Base-by-base conservation (phyloP, 2,113 vertebrate genomes). In the Anarhynchus alexandrinus region DNA sequence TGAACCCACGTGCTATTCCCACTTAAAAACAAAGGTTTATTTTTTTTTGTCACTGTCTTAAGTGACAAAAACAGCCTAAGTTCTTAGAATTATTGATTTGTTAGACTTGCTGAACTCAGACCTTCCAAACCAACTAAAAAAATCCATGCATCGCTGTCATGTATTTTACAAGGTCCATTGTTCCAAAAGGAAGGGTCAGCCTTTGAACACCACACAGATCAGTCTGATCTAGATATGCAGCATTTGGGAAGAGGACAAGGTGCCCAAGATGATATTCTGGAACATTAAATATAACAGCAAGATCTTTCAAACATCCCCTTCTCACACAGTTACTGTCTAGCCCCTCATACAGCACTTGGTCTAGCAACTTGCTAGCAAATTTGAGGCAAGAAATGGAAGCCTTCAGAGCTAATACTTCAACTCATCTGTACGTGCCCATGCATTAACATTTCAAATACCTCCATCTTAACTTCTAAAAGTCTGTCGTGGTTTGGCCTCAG, bases 141-240 rank as follows among this genome's bases (percentile, higher is more conserved):
- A 51, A 66, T n/a, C 69, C 59, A 38, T 3, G 19, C 7, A 45
- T 29, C 0, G 0, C 55, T 82, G 18, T 10, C 27, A 6, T 4
- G 55, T 16, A 27, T 34, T 86, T 47, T 22, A 34, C n/a, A n/a
- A 78, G 61, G 30, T 42, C 66, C 51, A 25, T 9, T 40, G 29
- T 3, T 64, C 74, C 67, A 57, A 74, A 51, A 51, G 17, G 22
- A 69, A 26, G 32, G 8, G 32, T 36, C 57, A 38, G 34, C 49
- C 62, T 84, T 9, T 62, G 55, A 88, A 61, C 17, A n/a, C 32
- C 22, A 57, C 61, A 16, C 0, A 34, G 23, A 54, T 42, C 11
- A 57, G 26, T 42, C 3, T 0, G 2, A 61, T 77, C 57, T 45
- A 52, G 72, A 73, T 1, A 79, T 2, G 25, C 55, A 73, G n/a